Percentiles rank a stretch among this genome's conserved stretches.
Conservation (phyloP, 2,888 invertebrate species). For the Malthinus seriepunctatus region DNA sequence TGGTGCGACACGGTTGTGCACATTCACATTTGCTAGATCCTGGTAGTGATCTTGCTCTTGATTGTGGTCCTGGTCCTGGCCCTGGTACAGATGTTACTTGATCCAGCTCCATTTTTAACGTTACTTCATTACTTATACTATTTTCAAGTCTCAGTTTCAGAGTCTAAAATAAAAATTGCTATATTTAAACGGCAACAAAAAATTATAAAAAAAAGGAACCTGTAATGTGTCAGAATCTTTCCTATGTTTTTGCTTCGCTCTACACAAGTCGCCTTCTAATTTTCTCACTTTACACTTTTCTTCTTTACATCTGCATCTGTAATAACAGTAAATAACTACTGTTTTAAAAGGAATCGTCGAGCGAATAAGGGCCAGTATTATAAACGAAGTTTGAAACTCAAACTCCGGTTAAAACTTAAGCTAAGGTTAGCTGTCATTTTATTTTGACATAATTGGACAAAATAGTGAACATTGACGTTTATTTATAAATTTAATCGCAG, state of each 20-base stretch:
- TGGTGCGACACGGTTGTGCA: not conserved
- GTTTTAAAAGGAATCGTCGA: too few relatives aligned
- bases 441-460: too few relatives aligned
- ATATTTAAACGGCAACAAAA: not conserved
- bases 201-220: constrained; percentile 18
- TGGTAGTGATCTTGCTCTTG: not conserved
- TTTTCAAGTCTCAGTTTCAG: constrained; percentile 30
- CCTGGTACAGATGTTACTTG: constrained; percentile 8
- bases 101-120: constrained; percentile 29
- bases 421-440: too few relatives aligned
- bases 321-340: constrained; percentile 4
- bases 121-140: constrained; percentile 29
- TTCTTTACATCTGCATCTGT: constrained; percentile 33
- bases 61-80: not conserved
- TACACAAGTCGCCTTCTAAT: constrained; percentile 37
- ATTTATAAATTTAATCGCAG: too few relatives aligned
- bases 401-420: too few relatives aligned
- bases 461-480: too few relatives aligned
- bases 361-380: too few relatives aligned
- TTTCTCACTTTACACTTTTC: constrained; percentile 32
- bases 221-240: constrained; percentile 29
- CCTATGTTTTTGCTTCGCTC: constrained; percentile 27
- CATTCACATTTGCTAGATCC: not conserved
- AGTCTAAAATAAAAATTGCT: constrained; percentile 14
- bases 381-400: too few relatives aligned